Evolutionary conservation across 2,113 vertebrate species (phyloP), one percentile per base, ranked within the genome.

Genomic region (Phrynosoma platyrhinos): DNA sequence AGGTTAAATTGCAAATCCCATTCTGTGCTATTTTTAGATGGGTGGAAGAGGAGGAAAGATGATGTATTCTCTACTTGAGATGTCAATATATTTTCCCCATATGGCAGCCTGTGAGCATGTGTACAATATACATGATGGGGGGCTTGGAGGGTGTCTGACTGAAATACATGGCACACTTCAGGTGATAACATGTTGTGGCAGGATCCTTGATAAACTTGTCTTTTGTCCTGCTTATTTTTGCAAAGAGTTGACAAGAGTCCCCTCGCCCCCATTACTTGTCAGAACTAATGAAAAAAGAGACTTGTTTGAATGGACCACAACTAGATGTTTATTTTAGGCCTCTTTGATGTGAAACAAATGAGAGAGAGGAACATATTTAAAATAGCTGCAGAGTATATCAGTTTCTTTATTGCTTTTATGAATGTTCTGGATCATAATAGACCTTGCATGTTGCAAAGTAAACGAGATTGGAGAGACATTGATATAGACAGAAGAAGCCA

Each of bases 1-100:
- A 0, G 71, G 82, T 91, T 90, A 91, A 91, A 93, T 30, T 88
- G 91, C 90, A 90, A 90, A 84, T 95, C 87, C 82, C 92, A 90
- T 36, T 40, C 32, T 75, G 92, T 72, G 32, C 53, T 94, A 94
- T 93, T 95, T 93, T 91, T 91, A 93, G 89, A 36, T 47, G 90
- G 79, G 91, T 58, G 25, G 23, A 90, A 2, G 2, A 89, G 5
- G 88, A 83, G 87, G 2, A 32, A 83, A 77, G 68, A 30, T 58
- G 81, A 87, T 25, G 77, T 30, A 40, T n/a, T 68, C 40, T 62
- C 66, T 40, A 77, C 23, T 52, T 79, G 32, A 85, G 92, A 16
- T 66, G 21, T 71, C 75, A 36, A 86, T 30, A 79, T 91, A 27
- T 77, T 91, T 88, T 77, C 86, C 23, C 1, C 66, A 55, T 32